Base-by-base conservation (phyloP, 1,140 invertebrate species). In the Orchestia grillus region DNA sequence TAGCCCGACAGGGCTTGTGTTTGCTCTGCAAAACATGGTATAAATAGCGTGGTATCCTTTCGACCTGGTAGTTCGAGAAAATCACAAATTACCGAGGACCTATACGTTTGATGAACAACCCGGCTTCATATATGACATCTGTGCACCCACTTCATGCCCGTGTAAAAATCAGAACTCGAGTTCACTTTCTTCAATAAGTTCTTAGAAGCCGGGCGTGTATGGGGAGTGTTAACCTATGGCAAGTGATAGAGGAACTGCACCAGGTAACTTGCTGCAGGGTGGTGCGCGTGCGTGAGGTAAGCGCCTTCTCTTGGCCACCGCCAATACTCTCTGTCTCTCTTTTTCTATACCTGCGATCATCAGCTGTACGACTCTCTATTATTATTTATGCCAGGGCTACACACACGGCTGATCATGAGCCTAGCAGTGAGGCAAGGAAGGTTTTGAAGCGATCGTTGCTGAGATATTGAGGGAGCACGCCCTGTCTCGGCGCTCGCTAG, bases 301-400 rank as follows among this genome's bases (percentile, higher is more conserved):
- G 88, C 88, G 88, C 88, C 43, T 90, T 42, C 88, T 90, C 88
- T 90, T 90, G 88, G 88, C 88, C 43, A 44, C 88, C 88, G 88
- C 88, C 88, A 42, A 42, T 90, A 90, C 88, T 90, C 88, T 90
- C 88, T 90, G 41, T 41, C 88, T 90, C 88, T 44, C 88, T 90
- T 44, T 90, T 90, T 90, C 88, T 90, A 90, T 90, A 11, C 36
- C 88, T 42, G 88, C 41, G 88, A 90, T 90, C 88, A 90, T 44
- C 88, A 90, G 41, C 88, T 90, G 88, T 42, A 44, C 88, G 88
- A 42, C 41, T 90, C 88, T 41, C 88, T 90, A 90, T 90, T 90
- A 90, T 90, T 90, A 90, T 90, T 90, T 90, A 90, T 90, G 43
- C 88, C 88, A 90, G 88, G 41, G 88, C 88, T 90, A 41, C 88